Evolutionary conservation across 2,797 vertebrate genomes (phyloP).

Genomic region (Neopelma chrysocephalum): DNA sequence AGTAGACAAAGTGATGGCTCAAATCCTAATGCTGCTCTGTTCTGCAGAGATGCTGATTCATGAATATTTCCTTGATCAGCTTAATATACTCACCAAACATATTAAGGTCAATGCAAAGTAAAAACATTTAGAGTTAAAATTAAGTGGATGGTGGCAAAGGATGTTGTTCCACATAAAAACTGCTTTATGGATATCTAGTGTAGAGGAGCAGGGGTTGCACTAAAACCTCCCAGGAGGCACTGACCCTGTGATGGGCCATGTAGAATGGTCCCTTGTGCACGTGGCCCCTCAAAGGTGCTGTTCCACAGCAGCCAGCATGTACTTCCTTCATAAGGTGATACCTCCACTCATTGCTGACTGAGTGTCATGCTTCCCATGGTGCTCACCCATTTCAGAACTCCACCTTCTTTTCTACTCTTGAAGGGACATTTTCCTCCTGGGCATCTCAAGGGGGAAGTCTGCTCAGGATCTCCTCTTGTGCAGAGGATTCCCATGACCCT

Average conservation of each 20-base stretch:
- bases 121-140: neutral
- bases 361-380: rapidly evolving
- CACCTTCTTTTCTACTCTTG: neutral
- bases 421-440: neutral
- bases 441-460: neutral
- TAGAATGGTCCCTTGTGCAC: neutral
- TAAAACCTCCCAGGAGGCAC: neutral
- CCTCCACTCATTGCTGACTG: neutral
- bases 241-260: rapidly evolving
- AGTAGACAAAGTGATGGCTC: neutral
- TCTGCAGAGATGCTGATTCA: neutral
- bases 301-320: neutral
- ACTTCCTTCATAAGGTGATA: neutral
- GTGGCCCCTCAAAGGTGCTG: neutral
- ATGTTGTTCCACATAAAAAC: rapidly evolving
- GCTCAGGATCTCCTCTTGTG: neutral
- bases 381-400: neutral
- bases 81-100: neutral
- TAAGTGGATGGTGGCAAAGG: neutral
- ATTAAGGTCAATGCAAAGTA: neutral
- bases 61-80: neutral
- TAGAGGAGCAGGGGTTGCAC: neutral
- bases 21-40: neutral
- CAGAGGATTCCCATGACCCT: neutral
- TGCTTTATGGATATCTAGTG: neutral